Evolutionary conservation across 2,888 invertebrate genomes (phyloP), one percentile per base, ranked within the genome.

Genomic region (Camptogramma bilineatum): DNA sequence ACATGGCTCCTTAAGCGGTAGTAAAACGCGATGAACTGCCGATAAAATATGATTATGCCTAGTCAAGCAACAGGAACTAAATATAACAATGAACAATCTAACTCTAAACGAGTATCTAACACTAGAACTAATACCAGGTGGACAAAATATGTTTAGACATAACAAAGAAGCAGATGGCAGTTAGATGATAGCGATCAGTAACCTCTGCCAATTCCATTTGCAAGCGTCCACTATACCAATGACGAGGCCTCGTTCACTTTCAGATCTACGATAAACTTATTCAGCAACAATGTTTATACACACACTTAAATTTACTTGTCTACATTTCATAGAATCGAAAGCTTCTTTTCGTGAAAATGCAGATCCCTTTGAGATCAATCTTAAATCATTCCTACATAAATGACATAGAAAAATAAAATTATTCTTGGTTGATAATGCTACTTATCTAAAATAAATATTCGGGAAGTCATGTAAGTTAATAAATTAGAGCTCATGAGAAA

Each of bases 1-100:
- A 69, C 68, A 70, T 63, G 65, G 59, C 54, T 53, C 63, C 68
- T 69, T 58, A 68, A 69, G 55, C 64, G 64, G 64, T 59, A 65
- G 62, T 64, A 70, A 59, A 64, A 55, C 44, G 62, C 61, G 60
- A 61, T 61, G 59, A 64, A 59, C 62, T 52, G 55, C 52, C 58
- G 64, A 68, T 68, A 68, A 61, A 58, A 64, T 68, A 64, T 68
- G 55, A 62, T 64, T 62, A 64, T 62, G 31, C 39, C 57, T 57
- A 54, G 46, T 56, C 48, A 65, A 61, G 51, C 52, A 53, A 34
- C 59, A 44, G 18, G 50, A 59, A 50, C 54, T 52, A 46, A 47
- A 39, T 24, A 13, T n/a, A 9, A 42, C 24, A 21, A 28, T 31
- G 1, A 56, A 21, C 44, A 19, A 55, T 55, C 4, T 18, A 21